Conservation (phyloP, 2,888 invertebrate species). For the Zootermopsis nevadensis region DNA sequence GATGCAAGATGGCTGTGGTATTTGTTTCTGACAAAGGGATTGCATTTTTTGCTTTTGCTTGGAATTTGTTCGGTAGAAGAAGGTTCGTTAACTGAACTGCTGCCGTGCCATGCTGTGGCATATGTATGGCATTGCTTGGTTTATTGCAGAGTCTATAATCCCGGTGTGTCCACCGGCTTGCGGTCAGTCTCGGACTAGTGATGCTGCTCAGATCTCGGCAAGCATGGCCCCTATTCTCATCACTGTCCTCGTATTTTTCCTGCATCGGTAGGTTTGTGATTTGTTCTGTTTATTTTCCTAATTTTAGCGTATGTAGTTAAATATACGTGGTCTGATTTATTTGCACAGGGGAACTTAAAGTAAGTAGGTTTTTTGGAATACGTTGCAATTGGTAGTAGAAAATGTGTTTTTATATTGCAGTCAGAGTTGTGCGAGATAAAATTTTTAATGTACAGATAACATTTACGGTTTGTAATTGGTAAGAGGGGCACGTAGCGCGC, state of each 20-base stretch:
- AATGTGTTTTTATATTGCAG: too few species aligned
- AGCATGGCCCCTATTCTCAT: slow-evolving; percentile 67
- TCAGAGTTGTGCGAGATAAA: too few species aligned
- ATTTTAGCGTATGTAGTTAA: neutral
- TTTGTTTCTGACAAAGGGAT: neutral
- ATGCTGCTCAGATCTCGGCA: slow-evolving; percentile 66
- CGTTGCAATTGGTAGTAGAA: too few species aligned
- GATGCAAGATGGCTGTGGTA: too few species aligned
- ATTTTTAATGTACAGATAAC: too few species aligned
- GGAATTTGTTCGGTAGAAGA: neutral
- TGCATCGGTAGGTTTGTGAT: slow-evolving; percentile 64
- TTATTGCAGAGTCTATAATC: slow-evolving; percentile 82
- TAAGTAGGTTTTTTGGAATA: too few species aligned
- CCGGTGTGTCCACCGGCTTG: slow-evolving; percentile 95
- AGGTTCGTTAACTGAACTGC: neutral
- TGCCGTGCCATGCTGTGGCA: slow-evolving; percentile 25
- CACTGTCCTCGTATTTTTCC: slow-evolving; percentile 64
- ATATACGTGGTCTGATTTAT: too few species aligned
- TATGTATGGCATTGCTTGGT: slow-evolving; percentile 38
- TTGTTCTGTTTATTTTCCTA: neutral
- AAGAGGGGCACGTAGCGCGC: too few species aligned
- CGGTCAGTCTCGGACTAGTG: slow-evolving; percentile 74
- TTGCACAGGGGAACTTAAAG: too few species aligned
- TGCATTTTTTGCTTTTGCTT: neutral
- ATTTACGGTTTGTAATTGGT: too few species aligned